Conservation (phyloP, 37 sponge, comb jelly and placozoan species). For the Geodia barretti region DNA sequence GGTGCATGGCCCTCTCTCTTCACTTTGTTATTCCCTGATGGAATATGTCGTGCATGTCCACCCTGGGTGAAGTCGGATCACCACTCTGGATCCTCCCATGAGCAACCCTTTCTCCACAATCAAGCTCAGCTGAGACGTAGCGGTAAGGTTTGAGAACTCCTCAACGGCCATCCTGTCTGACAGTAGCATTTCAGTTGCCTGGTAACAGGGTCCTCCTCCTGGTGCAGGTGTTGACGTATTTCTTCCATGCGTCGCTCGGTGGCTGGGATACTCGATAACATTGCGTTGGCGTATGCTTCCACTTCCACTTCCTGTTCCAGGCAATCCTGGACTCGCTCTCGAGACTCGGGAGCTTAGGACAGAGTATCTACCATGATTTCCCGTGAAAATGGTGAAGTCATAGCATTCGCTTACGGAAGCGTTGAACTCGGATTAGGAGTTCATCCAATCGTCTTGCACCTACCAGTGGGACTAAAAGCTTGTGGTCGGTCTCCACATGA, state of each 20-base stretch:
- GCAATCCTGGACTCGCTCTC: not conserved
- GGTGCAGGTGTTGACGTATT: not conserved
- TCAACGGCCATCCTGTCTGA: not conserved
- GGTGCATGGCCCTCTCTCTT: not conserved
- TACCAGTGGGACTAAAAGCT: slow-evolving; percentile 34
- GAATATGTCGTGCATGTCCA: not conserved
- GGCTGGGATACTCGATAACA: not conserved
- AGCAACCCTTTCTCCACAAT: not conserved
- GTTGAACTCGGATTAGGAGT: not conserved
- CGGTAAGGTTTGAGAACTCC: not conserved
- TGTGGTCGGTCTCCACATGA: slow-evolving; percentile 25
- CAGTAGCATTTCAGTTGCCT: not conserved
- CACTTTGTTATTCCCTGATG: not conserved
- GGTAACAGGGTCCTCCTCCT: not conserved
- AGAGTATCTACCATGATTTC: not conserved
- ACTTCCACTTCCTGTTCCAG: not conserved
- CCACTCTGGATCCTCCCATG: not conserved
- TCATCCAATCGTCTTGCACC: slow-evolving; percentile 17
- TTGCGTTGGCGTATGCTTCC: not conserved
- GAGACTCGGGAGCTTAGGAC: not conserved
- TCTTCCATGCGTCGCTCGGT: not conserved
- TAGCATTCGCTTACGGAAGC: no score
- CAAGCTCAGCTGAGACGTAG: not conserved
- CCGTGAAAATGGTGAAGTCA: not conserved
- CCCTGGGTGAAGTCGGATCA: not conserved